Conservation (phyloP, 2,113 vertebrate species). For the Crypturellus undulatus region DNA sequence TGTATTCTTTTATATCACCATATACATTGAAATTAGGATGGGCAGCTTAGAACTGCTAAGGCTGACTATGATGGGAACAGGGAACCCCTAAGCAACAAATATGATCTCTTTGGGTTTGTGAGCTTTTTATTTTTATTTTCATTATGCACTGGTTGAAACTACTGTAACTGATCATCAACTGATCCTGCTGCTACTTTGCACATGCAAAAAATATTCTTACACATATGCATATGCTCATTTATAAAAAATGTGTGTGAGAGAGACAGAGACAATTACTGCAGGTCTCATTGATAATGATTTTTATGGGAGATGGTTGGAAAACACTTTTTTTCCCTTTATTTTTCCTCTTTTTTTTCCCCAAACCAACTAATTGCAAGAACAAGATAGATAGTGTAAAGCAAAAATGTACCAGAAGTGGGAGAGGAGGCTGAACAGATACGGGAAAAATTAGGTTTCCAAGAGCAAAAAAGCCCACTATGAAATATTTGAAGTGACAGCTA, state of each 20-base stretch:
- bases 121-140: background rate
- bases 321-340: background rate
- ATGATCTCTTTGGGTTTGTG: background rate
- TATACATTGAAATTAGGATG: background rate
- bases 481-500: background rate
- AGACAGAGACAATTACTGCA: background rate
- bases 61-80: background rate
- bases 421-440: background rate
- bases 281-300: background rate
- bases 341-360: background rate
- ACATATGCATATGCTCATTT: fast-evolving
- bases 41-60: background rate
- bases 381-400: background rate
- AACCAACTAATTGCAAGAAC: background rate
- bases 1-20: background rate
- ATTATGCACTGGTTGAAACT: background rate
- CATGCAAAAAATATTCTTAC: background rate
- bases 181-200: background rate
- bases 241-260: background rate
- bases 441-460: background rate
- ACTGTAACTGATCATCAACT: background rate
- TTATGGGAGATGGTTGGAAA: background rate
- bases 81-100: background rate
- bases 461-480: background rate
- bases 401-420: background rate